A percentile compares a stretch with the other conserved stretches of the same genome.
These are phyloP conservation scores for Hippocampus guttulatus DNA, from an alignment of 2,113 vertebrate species.

Conservation along the genomic window DNA sequence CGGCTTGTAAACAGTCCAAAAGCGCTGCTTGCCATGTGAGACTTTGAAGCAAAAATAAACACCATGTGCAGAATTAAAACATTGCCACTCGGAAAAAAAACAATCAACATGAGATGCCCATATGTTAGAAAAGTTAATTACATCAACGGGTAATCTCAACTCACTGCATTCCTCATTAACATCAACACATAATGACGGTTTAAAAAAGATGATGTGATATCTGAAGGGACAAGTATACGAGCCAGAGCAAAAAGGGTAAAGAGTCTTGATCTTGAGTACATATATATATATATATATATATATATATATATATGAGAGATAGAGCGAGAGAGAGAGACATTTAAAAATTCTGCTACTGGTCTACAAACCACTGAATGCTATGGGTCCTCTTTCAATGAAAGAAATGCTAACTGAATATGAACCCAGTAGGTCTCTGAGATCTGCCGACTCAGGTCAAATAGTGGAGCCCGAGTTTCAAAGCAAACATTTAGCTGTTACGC, in stretches of 20 bases:
- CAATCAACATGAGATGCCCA: constrained; percentile 9
- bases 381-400: too few species aligned
- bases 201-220: constrained; percentile 23
- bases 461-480: too few species aligned
- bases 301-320: too few species aligned
- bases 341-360: too few species aligned
- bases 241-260: constrained; percentile 21
- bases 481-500: too few species aligned
- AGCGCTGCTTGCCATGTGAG: constrained; percentile 13
- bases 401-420: too few species aligned
- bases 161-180: constrained; percentile 20
- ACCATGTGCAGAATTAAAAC: not conserved
- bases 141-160: constrained; percentile 19
- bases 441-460: too few species aligned
- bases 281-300: too few species aligned
- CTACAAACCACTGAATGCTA: too few species aligned
- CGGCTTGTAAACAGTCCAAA: constrained; percentile 41
- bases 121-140: constrained; percentile 16
- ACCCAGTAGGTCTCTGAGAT: too few species aligned
- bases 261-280: not conserved
- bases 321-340: too few species aligned
- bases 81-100: constrained; percentile 14
- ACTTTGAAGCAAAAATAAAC: constrained; percentile 47
- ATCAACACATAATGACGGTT: constrained; percentile 14
- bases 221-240: constrained; percentile 11